phyloP scores from a whole-genome alignment of 2,888 invertebrate genomes.

The Steinernema scapterisci region DNA sequence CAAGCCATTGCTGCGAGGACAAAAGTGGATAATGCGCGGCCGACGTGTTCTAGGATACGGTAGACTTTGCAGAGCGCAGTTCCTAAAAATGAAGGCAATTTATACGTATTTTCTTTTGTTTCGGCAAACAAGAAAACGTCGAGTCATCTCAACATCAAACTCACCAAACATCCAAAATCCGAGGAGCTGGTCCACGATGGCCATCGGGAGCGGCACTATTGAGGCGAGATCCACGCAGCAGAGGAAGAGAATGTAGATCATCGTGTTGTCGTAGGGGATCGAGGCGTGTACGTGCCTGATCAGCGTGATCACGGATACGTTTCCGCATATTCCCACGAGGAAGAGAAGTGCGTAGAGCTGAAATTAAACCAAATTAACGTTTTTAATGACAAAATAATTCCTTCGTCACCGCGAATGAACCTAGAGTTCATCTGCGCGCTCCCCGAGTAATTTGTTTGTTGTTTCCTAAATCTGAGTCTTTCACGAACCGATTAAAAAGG shows the following conservation, averaged over 20 bases:
- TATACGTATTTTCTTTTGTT: background rate
- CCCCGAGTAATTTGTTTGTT: background rate
- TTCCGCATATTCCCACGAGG: conserved; percentile 70
- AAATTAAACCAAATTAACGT: background rate
- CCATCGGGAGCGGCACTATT: conserved; percentile 65
- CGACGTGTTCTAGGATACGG: conserved; percentile 66
- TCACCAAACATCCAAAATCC: conserved; percentile 68
- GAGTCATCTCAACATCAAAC: conserved; percentile 32
- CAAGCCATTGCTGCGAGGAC: conserved; percentile 56
- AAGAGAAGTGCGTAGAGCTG: conserved; percentile 71
- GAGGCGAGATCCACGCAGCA: conserved; percentile 63
- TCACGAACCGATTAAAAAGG: background rate
- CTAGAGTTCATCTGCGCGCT: background rate
- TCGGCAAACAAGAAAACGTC: no score
- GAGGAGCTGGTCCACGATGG: conserved; percentile 66
- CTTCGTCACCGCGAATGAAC: no score
- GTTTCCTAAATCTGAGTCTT: background rate
- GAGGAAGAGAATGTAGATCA: conserved; percentile 64
- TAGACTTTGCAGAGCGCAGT: conserved; percentile 64
- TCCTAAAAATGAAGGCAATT: conserved; percentile 51
- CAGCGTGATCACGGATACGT: conserved; percentile 68
- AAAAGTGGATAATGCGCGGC: conserved; percentile 51
- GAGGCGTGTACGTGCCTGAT: conserved; percentile 36
- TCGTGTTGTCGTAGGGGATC: conserved; percentile 59
- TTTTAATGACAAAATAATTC: no score